Conservation (phyloP, 2,797 vertebrate species). For the Loriculus beryllinus region DNA sequence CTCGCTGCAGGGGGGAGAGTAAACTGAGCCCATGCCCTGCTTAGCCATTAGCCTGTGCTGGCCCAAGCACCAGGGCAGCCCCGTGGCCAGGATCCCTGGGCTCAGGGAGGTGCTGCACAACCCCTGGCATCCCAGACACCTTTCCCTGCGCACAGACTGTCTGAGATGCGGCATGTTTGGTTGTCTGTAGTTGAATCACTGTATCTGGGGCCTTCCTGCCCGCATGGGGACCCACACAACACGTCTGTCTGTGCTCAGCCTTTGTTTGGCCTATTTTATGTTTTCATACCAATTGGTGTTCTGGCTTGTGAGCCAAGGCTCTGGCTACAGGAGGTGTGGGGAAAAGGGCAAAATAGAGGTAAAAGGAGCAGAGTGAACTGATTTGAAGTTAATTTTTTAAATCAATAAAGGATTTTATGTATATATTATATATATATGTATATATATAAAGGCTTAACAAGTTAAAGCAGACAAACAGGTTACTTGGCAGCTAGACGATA, state of each 20-base stretch:
- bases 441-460: neutral
- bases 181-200: neutral
- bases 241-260: neutral
- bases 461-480: neutral
- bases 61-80: neutral
- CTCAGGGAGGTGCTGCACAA: neutral
- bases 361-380: neutral
- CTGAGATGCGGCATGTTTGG: neutral
- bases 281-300: neutral
- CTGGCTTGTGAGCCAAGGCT: neutral
- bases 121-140: neutral
- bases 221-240: neutral
- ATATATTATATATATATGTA: no score
- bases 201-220: neutral
- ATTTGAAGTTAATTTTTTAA: rapidly evolving
- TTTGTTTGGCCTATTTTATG: neutral
- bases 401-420: neutral
- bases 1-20: neutral
- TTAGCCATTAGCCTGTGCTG: neutral
- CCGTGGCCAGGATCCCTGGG: neutral
- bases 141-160: neutral
- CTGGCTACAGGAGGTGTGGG: neutral
- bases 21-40: neutral
- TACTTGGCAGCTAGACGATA: neutral
- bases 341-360: neutral